Evolutionary conservation across 53 echinoderm and acorn worm species (phyloP).

Genomic region (Antedon mediterranea): DNA sequence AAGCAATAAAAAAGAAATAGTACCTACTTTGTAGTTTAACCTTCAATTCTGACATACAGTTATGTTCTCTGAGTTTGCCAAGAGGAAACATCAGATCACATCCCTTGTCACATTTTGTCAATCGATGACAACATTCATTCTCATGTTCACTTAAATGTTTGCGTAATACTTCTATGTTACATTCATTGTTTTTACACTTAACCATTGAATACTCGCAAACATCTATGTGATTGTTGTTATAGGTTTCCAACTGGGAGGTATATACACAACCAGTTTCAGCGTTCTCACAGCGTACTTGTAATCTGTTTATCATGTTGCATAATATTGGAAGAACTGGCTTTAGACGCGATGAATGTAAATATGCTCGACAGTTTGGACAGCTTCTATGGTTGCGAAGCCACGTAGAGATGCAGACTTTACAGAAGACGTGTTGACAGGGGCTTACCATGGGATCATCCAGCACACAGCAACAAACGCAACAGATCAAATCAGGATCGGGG

Average conservation of each 20-base stretch:
- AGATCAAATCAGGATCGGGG: slow-evolving; percentile 82
- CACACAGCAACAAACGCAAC: slow-evolving; percentile 87
- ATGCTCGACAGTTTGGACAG: slow-evolving; percentile 82
- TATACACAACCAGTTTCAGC: slow-evolving; percentile 40
- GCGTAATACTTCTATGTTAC: slow-evolving; percentile 41
- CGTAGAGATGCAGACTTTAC: slow-evolving; percentile 83
- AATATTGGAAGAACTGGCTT: slow-evolving; percentile 95
- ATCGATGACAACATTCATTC: slow-evolving; percentile 47
- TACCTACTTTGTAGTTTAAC: slow-evolving; percentile 49
- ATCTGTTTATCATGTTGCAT: slow-evolving; percentile 86
- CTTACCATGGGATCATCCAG: slow-evolving; percentile 74
- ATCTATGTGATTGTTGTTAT: slow-evolving; percentile 36
- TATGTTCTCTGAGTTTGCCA: slow-evolving; percentile 35
- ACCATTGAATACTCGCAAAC: slow-evolving; percentile 54
- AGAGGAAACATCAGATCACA: slow-evolving; percentile 55
- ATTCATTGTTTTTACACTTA: slow-evolving; percentile 72
- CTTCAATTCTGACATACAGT: slow-evolving; percentile 61
- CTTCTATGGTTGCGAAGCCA: slow-evolving; percentile 71
- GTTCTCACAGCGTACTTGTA: slow-evolving; percentile 68
- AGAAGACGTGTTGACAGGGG: slow-evolving; percentile 94
- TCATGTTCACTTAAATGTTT: slow-evolving; percentile 64
- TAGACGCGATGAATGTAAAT: slow-evolving; percentile 40
- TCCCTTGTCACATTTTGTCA: slow-evolving; percentile 70
- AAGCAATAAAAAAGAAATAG: no score
- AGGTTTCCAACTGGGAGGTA: slow-evolving; percentile 55